Conservation (phyloP, 2,113 vertebrate genomes). For the Ramphastos sulfuratus region DNA sequence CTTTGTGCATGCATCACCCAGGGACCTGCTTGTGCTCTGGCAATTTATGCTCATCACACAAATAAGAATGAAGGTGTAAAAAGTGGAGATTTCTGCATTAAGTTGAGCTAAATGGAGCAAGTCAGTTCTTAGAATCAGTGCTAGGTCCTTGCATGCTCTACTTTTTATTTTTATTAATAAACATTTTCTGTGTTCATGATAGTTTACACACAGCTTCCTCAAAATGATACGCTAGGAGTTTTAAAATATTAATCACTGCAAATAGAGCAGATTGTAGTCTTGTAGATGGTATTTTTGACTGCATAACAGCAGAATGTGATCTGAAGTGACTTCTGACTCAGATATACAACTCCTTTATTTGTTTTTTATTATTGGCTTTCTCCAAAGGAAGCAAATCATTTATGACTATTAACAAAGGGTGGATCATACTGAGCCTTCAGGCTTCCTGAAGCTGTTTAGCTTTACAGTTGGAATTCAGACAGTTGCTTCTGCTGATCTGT, state of each 20-base stretch:
- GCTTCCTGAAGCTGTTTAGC: slow-evolving; percentile 10
- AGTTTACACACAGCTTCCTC: not conserved
- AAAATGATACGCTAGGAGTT: not conserved
- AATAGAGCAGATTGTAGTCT: not conserved
- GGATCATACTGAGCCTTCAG: slow-evolving; percentile 1
- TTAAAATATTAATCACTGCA: not conserved
- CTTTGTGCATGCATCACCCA: not conserved
- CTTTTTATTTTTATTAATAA: slow-evolving; percentile 1
- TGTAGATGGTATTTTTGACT: not conserved
- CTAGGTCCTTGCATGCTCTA: not conserved
- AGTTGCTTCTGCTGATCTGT: slow-evolving; percentile 14
- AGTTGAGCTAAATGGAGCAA: not conserved
- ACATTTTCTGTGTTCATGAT: not conserved
- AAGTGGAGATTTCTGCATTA: not conserved
- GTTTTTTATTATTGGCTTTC: not conserved
- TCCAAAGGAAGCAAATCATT: slow-evolving; percentile 26
- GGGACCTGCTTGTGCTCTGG: not conserved
- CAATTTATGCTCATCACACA: not conserved
- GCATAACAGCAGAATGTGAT: not conserved
- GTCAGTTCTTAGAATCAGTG: not conserved
- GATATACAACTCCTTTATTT: slow-evolving; percentile 4
- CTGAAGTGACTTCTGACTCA: slow-evolving; percentile 12
- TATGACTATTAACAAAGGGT: slow-evolving; percentile 30
- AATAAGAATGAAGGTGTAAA: not conserved
- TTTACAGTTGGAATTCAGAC: not conserved